Evolutionary conservation across 1,140 invertebrate genomes (phyloP).

Genomic region (Leptinotarsa defecta): DNA sequence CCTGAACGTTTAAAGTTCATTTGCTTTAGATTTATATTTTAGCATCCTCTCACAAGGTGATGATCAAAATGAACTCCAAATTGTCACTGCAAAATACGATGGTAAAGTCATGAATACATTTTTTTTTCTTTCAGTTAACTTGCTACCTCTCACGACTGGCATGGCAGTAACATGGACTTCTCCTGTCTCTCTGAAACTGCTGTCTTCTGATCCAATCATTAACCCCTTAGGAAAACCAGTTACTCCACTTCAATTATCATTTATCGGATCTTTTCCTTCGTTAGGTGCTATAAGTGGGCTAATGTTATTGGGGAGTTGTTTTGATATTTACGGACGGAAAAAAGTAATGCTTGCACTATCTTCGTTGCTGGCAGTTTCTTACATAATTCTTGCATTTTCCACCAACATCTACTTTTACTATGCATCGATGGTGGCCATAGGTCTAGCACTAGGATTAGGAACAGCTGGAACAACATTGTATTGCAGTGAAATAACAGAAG

Average conservation of each 20-base stretch:
- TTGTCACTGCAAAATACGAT: too few relatives aligned
- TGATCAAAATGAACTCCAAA: too few relatives aligned
- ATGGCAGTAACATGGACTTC: constrained; percentile 74
- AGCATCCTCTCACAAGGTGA: too few relatives aligned
- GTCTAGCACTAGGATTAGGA: constrained; percentile 56
- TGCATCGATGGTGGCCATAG: constrained; percentile 57
- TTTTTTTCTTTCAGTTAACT: constrained; percentile 62
- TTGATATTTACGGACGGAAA: constrained; percentile 57
- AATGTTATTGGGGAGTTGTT: constrained; percentile 45
- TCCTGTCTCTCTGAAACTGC: constrained; percentile 65
- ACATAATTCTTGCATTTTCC: constrained; percentile 49
- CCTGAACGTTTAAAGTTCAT: too few relatives aligned
- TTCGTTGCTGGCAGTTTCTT: constrained; percentile 14
- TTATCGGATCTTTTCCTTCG: constrained; percentile 79
- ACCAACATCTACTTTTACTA: constrained; percentile 44
- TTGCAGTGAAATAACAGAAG: constrained; percentile 59
- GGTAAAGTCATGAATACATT: too few relatives aligned
- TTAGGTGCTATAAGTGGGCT: constrained; percentile 69
- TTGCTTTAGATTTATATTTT: too few relatives aligned
- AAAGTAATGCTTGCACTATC: constrained; percentile 56
- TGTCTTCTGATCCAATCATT: constrained; percentile 19
- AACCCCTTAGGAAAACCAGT: constrained; percentile 50
- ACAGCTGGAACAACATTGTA: constrained; percentile 60
- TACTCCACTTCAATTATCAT: constrained; percentile 65
- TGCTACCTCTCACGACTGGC: constrained; percentile 66